Percentiles rank a stretch among this genome's conserved stretches.
Conservation (phyloP, 2,113 vertebrate species). For the Ophthalmolycus amberensis region DNA sequence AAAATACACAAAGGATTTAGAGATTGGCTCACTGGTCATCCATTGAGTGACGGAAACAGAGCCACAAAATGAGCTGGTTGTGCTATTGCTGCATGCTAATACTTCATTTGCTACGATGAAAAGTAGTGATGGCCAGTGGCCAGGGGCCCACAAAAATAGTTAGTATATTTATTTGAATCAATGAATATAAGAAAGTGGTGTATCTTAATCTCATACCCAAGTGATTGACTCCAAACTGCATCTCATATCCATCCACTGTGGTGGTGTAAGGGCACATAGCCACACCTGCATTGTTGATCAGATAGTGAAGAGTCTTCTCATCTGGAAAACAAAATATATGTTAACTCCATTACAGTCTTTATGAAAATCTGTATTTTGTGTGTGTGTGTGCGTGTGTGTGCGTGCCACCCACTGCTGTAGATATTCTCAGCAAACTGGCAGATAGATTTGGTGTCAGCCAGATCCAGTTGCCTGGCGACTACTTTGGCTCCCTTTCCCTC, state of each 20-base stretch:
- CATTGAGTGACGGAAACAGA: not conserved
- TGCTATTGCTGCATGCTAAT: not conserved
- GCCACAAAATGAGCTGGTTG: not conserved
- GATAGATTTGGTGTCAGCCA: conserved; percentile 82
- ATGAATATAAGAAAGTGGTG: not conserved
- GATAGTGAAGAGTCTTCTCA: conserved; percentile 78
- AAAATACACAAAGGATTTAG: not conserved
- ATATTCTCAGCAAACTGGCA: conserved; percentile 81
- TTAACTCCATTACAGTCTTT: not conserved
- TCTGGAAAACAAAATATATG: conserved; percentile 66
- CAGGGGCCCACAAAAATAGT: too few relatives aligned
- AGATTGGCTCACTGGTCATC: not conserved
- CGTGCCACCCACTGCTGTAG: conserved; percentile 76
- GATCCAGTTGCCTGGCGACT: conserved; percentile 77
- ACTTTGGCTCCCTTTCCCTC: conserved; percentile 74
- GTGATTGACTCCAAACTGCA: conserved; percentile 84
- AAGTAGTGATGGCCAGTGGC: not conserved
- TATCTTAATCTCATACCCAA: conserved; percentile 71
- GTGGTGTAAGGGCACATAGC: conserved; percentile 69
- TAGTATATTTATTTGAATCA: not conserved
- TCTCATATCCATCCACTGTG: conserved; percentile 80
- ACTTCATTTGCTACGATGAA: not conserved
- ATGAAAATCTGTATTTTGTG: not conserved
- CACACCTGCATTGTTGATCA: conserved; percentile 83
- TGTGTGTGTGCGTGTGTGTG: not conserved